Conservation (phyloP, 2,113 vertebrate species). For the Deroptyus accipitrinus region DNA sequence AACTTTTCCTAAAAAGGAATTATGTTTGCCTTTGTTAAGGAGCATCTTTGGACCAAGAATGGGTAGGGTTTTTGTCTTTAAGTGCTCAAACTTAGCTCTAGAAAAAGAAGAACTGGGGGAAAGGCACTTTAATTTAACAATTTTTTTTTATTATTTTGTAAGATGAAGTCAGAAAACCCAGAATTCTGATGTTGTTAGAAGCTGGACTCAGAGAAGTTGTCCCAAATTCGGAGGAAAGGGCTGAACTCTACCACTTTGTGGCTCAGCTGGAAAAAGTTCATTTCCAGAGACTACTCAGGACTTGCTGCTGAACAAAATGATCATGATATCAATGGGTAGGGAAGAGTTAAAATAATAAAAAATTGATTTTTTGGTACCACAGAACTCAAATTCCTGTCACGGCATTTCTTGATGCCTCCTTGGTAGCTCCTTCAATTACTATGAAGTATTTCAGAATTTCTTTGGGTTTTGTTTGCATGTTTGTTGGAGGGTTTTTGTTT, state of each 20-base stretch:
- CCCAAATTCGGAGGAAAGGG: not conserved
- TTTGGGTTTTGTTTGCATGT: not conserved
- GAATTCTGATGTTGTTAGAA: not conserved
- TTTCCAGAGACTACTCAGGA: not conserved
- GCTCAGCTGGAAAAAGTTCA: not conserved
- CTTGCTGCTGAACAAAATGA: not conserved
- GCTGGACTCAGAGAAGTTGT: not conserved
- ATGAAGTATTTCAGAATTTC: not conserved
- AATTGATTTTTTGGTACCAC: fast-evolving
- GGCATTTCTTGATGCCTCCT: not conserved
- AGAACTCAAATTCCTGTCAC: not conserved
- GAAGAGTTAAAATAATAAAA: not conserved
- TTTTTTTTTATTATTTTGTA: not conserved
- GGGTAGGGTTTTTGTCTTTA: not conserved
- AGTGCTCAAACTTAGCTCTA: not conserved
- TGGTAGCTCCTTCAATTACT: not conserved
- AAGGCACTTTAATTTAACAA: not conserved
- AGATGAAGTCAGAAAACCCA: not conserved
- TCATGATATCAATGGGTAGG: not conserved
- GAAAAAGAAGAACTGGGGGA: not conserved
- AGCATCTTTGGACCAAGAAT: not conserved
- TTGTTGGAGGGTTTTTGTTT: not conserved
- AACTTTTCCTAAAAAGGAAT: not conserved
- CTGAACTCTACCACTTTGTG: not conserved
- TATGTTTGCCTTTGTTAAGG: not conserved